A percentile compares a stretch with the other conserved stretches of the same genome.
phyloP scores from a whole-genome alignment of 2,888 invertebrate species.

The Lydus trimaculatus region DNA sequence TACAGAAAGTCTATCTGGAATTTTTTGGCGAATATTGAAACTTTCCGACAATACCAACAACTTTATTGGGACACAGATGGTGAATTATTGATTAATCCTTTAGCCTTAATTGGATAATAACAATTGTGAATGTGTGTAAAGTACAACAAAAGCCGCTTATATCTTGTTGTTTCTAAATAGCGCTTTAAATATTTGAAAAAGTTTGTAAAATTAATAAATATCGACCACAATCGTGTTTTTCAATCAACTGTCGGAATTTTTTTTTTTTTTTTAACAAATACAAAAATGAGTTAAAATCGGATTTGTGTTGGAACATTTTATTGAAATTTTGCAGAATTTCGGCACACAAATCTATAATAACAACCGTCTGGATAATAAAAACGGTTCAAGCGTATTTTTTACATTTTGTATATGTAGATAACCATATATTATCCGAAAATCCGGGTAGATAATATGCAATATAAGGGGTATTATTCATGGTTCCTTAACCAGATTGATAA shows the following conservation, averaged over 20 bases:
- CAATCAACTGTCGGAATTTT: not conserved
- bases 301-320: not conserved
- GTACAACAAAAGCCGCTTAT: not conserved
- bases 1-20: not conserved
- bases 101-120: not conserved
- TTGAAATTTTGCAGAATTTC: not conserved
- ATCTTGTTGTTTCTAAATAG: not conserved
- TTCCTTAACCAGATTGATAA: not conserved
- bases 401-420: not conserved
- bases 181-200: not conserved
- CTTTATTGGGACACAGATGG: not conserved
- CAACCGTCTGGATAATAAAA: not conserved
- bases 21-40: not conserved
- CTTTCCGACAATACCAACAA: not conserved
- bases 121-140: not conserved
- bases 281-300: not conserved
- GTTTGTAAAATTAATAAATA: not conserved
- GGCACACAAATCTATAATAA: not conserved
- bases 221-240: not conserved
- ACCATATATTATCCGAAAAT: not conserved
- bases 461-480: not conserved
- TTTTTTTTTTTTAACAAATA: not conserved
- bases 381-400: not conserved
- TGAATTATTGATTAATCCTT: not conserved
- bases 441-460: not conserved